phyloP scores from a whole-genome alignment of 1,140 invertebrate species.

The Nasonia giraulti region DNA sequence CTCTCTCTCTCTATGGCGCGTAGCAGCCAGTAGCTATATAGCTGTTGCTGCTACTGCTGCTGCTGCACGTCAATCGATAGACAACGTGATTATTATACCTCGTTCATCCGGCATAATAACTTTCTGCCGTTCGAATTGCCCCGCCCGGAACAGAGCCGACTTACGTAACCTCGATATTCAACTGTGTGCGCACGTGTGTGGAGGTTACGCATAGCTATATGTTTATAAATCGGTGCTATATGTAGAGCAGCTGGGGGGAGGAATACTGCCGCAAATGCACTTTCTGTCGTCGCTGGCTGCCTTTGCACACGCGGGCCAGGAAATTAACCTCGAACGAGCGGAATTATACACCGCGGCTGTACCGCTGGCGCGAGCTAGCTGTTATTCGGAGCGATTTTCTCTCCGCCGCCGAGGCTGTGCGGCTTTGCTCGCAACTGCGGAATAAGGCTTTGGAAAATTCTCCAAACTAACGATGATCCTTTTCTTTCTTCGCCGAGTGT shows the following conservation, averaged over 20 bases:
- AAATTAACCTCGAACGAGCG: background rate
- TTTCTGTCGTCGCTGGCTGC: background rate
- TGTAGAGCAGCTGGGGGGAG: too few relatives aligned
- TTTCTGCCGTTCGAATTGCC: slow-evolving; percentile 14
- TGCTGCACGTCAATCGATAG: slow-evolving; percentile 66
- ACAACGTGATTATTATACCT: slow-evolving; percentile 65
- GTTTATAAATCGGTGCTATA: background rate
- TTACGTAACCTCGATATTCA: slow-evolving; percentile 30
- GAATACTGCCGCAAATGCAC: background rate
- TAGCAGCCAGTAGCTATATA: background rate
- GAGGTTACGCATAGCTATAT: background rate
- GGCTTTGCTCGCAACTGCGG: too few relatives aligned
- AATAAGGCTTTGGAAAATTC: too few relatives aligned
- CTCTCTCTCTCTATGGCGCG: background rate
- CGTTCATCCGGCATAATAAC: slow-evolving; percentile 56
- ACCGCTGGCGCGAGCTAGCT: too few relatives aligned
- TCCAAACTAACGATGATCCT: too few relatives aligned
- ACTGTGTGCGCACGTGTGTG: background rate
- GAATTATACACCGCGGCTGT: background rate
- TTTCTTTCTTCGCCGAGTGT: too few relatives aligned
- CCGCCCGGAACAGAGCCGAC: background rate
- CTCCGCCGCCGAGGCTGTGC: too few relatives aligned
- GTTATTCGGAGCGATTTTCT: too few relatives aligned
- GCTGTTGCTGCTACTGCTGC: slow-evolving; percentile 6
- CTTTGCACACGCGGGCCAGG: background rate